Percentiles rank a stretch among this genome's conserved stretches.
These are phyloP conservation scores for Phalangium opilio DNA, from an alignment of 2,888 invertebrate species.

Conservation along the genomic window DNA sequence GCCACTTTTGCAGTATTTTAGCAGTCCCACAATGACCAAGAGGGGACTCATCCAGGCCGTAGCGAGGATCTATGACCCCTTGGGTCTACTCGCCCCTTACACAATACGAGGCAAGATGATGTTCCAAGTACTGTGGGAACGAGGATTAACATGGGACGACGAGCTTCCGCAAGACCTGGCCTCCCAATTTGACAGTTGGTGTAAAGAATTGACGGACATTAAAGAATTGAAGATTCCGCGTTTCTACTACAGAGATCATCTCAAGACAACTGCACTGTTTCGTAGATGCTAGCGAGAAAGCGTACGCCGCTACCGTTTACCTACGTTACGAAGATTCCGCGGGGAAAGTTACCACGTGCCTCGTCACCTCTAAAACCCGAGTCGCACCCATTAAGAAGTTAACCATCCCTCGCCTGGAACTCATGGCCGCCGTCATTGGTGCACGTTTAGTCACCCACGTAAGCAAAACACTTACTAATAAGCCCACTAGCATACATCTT, in stretches of 20 bases:
- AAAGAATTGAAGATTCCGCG: too few species aligned
- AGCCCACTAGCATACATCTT: too few species aligned
- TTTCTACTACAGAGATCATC: too few species aligned
- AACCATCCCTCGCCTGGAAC: constrained; percentile 1
- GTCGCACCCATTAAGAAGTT: constrained; percentile 1
- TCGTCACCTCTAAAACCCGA: constrained; percentile 2
- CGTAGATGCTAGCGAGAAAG: constrained; percentile 3
- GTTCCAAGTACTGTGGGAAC: constrained; percentile 22
- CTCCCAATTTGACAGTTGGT: neutral
- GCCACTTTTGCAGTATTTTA: neutral
- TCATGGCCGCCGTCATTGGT: neutral
- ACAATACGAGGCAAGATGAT: constrained; percentile 18
- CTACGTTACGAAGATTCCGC: neutral
- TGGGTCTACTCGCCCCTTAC: constrained; percentile 17
- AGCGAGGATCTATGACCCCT: constrained; percentile 19
- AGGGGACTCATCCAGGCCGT: constrained; percentile 14
- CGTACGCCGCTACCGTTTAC: neutral
- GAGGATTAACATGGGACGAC: constrained; percentile 21
- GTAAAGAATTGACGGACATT: too few species aligned
- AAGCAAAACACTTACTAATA: neutral
- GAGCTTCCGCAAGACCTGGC: constrained; percentile 9
- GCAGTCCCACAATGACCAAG: constrained; percentile 7
- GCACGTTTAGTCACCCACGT: neutral
- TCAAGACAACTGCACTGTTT: neutral
- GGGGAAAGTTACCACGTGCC: neutral